Conservation (phyloP, 2,888 invertebrate species). For the Heliconius erato region DNA sequence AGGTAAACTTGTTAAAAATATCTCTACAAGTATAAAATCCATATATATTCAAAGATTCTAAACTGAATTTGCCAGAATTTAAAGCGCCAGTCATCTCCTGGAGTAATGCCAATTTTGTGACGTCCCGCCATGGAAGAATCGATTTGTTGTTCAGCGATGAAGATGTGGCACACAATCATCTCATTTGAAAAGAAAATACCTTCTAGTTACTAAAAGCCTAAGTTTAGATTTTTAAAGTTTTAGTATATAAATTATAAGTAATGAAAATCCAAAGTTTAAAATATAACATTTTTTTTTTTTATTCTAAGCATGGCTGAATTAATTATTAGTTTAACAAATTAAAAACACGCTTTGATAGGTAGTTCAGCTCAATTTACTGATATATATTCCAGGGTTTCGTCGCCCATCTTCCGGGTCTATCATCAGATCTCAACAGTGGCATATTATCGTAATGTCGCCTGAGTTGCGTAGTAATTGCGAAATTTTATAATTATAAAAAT, state of each 20-base stretch:
- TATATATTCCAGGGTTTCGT: neutral
- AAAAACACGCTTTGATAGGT: neutral
- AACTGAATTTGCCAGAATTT: conserved; percentile 44
- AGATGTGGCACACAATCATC: conserved; percentile 15
- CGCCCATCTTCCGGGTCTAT: neutral
- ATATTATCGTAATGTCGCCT: neutral
- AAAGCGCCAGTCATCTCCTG: conserved; percentile 46
- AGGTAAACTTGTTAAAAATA: neutral
- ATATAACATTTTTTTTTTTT: neutral
- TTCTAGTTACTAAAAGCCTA: neutral
- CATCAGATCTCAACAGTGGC: neutral
- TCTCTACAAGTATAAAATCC: conserved; percentile 16
- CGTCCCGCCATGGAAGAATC: conserved; percentile 41
- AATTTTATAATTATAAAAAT: too few relatives aligned
- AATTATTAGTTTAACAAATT: neutral
- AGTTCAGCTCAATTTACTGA: neutral
- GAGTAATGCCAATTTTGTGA: conserved; percentile 46
- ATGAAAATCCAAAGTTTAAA: too few relatives aligned
- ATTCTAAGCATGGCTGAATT: neutral
- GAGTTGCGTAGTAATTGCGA: too few relatives aligned
- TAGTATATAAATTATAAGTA: neutral
- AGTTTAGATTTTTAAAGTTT: neutral
- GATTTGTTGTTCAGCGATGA: conserved; percentile 37
- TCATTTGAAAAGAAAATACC: conserved; percentile 9
- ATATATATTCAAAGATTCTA: conserved; percentile 45